phyloP scores from a whole-genome alignment of 2,888 invertebrate species.

The Drosophila subquinaria region DNA sequence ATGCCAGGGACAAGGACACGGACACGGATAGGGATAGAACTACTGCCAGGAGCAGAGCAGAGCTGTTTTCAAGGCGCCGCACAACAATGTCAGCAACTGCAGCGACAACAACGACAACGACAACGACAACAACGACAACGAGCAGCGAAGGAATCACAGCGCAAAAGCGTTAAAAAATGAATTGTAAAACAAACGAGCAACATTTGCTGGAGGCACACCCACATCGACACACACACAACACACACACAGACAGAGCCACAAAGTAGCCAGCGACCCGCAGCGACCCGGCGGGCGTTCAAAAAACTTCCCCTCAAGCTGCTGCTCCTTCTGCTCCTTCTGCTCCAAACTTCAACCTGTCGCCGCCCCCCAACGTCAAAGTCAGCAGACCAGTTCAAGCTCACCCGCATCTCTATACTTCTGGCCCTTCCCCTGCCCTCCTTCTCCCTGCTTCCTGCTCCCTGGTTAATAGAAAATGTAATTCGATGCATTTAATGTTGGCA shows the following conservation, averaged over 20 bases:
- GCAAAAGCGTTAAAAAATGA: slow-evolving; percentile 77
- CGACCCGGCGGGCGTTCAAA: slow-evolving; percentile 24
- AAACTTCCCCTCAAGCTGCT: slow-evolving; percentile 12
- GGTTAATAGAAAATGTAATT: slow-evolving; percentile 80
- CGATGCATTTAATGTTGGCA: slow-evolving; percentile 78
- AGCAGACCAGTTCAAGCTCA: slow-evolving; percentile 48
- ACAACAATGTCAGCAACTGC: slow-evolving; percentile 70
- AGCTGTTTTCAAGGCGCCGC: slow-evolving; percentile 69
- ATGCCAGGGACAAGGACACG: slow-evolving; percentile 11
- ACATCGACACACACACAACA: slow-evolving; percentile 19
- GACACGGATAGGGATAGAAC: slow-evolving; percentile 2
- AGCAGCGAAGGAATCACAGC: slow-evolving; percentile 65
- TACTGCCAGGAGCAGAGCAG: slow-evolving; percentile 17
- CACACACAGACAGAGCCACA: slow-evolving; percentile 33
- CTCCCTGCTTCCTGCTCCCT: neutral
- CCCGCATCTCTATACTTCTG: slow-evolving; percentile 38
- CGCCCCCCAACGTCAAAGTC: slow-evolving; percentile 41
- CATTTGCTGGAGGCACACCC: slow-evolving; percentile 58
- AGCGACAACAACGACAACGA: slow-evolving; percentile 25
- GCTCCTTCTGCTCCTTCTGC: slow-evolving; percentile 17
- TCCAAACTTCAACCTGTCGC: neutral
- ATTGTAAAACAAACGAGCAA: slow-evolving; percentile 80
- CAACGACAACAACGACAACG: slow-evolving; percentile 13
- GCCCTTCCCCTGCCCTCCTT: neutral
- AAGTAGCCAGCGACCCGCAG: slow-evolving; percentile 74